Conservation (phyloP, 2,797 vertebrate species). For the Amazona ochrocephala region DNA sequence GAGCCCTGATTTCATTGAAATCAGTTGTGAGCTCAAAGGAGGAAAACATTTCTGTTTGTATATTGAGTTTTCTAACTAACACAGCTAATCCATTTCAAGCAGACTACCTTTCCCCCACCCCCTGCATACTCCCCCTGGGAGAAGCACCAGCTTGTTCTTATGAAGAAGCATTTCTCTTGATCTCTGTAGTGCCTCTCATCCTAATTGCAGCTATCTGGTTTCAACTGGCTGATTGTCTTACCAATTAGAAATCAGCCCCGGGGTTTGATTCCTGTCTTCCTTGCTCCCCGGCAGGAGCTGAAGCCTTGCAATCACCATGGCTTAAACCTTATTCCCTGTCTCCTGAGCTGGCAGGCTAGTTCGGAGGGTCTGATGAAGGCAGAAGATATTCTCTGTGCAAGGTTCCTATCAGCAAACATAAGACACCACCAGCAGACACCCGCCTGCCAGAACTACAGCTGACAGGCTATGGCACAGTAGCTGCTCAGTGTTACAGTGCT, state of each 20-base stretch:
- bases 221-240: not conserved
- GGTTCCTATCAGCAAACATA: not conserved
- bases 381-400: not conserved
- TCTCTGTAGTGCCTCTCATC: slow-evolving; percentile 48
- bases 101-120: not conserved
- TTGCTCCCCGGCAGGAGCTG: not conserved
- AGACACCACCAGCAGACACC: not conserved
- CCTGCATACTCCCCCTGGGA: not conserved
- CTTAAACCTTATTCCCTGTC: not conserved
- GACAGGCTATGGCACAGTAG: not conserved
- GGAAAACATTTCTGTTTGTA: not conserved
- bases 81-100: not conserved
- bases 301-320: not conserved
- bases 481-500: not conserved
- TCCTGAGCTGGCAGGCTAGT: not conserved
- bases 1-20: not conserved
- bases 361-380: not conserved
- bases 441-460: not conserved
- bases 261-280: not conserved
- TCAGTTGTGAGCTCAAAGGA: not conserved
- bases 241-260: slow-evolving; percentile 10
- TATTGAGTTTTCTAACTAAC: not conserved
- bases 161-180: slow-evolving; percentile 26
- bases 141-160: not conserved
- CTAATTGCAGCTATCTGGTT: slow-evolving; percentile 44